Percentiles rank a stretch among this genome's conserved stretches.
Conservation (phyloP, 2,888 invertebrate species). For the Branchipolynoe longqiensis region DNA sequence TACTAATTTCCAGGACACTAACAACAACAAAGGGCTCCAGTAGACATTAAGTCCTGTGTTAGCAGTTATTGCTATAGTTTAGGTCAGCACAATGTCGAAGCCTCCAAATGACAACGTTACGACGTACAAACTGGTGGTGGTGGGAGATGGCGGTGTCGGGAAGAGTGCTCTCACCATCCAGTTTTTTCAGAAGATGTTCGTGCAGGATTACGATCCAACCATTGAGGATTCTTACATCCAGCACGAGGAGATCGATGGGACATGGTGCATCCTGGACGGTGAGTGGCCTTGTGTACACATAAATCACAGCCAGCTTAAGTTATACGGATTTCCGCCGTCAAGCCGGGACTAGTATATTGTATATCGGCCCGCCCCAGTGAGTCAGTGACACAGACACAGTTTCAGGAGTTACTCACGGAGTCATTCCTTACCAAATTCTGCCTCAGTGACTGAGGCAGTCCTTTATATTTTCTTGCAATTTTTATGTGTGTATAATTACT, state of each 20-base stretch:
- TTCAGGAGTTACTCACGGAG: no score
- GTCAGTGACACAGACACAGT: no score
- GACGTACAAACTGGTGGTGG: constrained; percentile 93
- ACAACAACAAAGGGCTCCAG: background rate
- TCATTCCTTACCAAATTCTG: no score
- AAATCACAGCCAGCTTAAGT: no score
- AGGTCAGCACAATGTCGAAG: constrained; percentile 60
- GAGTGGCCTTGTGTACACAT: no score
- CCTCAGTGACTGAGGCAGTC: no score
- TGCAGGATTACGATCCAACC: constrained; percentile 97
- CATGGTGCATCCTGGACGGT: constrained; percentile 95
- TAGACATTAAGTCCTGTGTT: background rate
- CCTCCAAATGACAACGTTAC: constrained; percentile 81
- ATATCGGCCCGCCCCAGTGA: no score
- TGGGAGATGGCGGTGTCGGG: constrained; percentile 96
- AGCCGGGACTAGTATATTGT: no score
- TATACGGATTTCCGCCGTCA: no score
- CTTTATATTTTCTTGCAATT: no score
- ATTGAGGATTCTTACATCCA: constrained; percentile 97
- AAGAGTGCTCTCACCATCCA: constrained; percentile 96
- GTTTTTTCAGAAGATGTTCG: constrained; percentile 96
- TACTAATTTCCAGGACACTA: background rate
- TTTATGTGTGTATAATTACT: no score
- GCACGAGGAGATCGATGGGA: constrained; percentile 95
- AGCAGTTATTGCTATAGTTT: background rate